Evolutionary conservation across 2,797 vertebrate species (phyloP).

Genomic region (Acomys russatus): DNA sequence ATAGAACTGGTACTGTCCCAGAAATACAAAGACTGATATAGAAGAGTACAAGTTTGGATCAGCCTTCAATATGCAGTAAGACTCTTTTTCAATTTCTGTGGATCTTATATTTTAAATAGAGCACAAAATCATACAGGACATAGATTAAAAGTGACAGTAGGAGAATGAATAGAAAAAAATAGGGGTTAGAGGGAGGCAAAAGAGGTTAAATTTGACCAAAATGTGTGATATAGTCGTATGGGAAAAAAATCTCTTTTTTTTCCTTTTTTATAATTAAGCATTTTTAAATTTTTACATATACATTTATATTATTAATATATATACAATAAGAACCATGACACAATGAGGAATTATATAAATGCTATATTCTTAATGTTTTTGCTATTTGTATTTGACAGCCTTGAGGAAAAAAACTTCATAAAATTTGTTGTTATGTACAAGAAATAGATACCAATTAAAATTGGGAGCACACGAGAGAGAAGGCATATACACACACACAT

Average conservation of each 20-base stretch:
- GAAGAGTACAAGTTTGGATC: not conserved
- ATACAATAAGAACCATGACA: too few relatives aligned
- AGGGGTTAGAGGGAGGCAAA: too few relatives aligned
- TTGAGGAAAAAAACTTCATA: not conserved
- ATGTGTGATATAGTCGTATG: not conserved
- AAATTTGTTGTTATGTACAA: not conserved
- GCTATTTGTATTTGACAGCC: too few relatives aligned
- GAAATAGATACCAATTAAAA: not conserved
- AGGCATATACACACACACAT: not conserved
- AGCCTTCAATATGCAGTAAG: not conserved
- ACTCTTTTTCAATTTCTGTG: not conserved
- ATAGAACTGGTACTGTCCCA: not conserved
- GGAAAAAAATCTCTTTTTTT: too few relatives aligned
- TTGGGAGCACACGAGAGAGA: not conserved
- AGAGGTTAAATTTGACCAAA: not conserved
- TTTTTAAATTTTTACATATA: too few relatives aligned
- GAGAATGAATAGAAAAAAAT: not conserved
- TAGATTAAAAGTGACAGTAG: not conserved
- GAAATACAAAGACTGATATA: not conserved
- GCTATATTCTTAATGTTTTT: too few relatives aligned
- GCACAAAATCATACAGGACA: not conserved
- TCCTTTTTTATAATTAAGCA: too few relatives aligned
- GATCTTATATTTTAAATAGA: not conserved
- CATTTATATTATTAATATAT: too few relatives aligned
- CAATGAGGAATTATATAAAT: too few relatives aligned